Base-by-base conservation (phyloP, 2,888 invertebrate genomes). In the Drosophila paucipuncta region DNA sequence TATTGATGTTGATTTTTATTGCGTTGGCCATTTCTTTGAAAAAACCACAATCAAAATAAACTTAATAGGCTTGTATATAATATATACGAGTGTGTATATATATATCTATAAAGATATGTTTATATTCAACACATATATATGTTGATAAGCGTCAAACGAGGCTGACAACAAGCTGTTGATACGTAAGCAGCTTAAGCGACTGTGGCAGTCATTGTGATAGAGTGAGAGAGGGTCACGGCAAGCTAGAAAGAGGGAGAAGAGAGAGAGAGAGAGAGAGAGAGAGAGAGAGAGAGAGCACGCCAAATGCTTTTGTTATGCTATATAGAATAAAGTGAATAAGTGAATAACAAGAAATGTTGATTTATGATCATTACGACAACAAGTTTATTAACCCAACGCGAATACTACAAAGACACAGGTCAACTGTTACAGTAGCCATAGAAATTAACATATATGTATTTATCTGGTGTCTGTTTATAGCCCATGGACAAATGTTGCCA, bases 301-400 rank as follows among this genome's bases (percentile, higher is more conserved):
- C 30, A 63, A 67, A 63, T 47, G 68, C 68, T 52, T 73, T 76
- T 79, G 89, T 80, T 73, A 55, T 49, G 58, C 55, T 57, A n/a
- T 7, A 39, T 39, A 57, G 33, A 43, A 66, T 59, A 31, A 50
- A 49, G 22, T 61, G 64, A 80, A 75, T 73, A 50, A 49, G 22
- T 61, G 64, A 80, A 75, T 73, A 76, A 68, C 75, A 69, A 81
- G 73, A 86, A 73, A 78, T 73, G 70, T 78, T 87, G 89, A 87
- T 89, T 84, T 89, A 73, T 84, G 66, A 66, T 69, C 71, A 59
- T 62, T 62, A 61, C 30, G 64, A 68, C 74, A 73, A 70, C 84
- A 85, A 89, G 90, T 87, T 85, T 89, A 84, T 84, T 84, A 81
- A 89, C 87, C 84, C 78, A 73, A 30, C 33, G 60, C 37, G 49